Percentiles rank a stretch among this genome's conserved stretches.
Evolutionary conservation across 2,888 invertebrate species (phyloP).

Genomic region (Anagyrus pseudococci): DNA sequence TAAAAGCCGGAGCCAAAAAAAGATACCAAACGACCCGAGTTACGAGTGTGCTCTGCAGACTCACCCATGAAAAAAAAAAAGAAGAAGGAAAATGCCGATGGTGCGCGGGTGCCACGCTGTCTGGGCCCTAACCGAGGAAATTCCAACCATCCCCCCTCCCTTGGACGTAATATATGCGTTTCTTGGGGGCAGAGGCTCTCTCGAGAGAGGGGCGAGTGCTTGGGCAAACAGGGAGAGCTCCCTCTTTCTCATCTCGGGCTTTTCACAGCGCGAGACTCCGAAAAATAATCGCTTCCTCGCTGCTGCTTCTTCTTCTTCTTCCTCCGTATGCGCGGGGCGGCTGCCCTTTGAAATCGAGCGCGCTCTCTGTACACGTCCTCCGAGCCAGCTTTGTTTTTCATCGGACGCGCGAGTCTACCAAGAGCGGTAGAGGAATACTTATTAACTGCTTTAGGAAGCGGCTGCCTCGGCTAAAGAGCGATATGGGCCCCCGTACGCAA

Average conservation of each 20-base stretch:
- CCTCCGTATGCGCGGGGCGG: too few species aligned
- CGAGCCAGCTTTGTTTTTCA: background rate
- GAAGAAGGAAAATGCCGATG: background rate
- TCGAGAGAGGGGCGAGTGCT: background rate
- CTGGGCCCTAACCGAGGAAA: slow-evolving; percentile 36
- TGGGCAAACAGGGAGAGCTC: slow-evolving; percentile 11
- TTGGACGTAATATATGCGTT: slow-evolving; percentile 5
- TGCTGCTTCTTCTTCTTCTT: too few species aligned
- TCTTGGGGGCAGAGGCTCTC: background rate
- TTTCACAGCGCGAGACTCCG: background rate
- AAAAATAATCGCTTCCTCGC: slow-evolving; percentile 21
- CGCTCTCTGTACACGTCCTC: too few species aligned
- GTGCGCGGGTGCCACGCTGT: slow-evolving; percentile 48
- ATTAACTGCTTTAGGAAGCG: too few species aligned
- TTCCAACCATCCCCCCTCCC: background rate
- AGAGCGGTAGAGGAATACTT: too few species aligned
- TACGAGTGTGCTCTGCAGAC: too few species aligned
- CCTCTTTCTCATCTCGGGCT: slow-evolving; percentile 6
- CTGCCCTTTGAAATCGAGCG: slow-evolving; percentile 1
- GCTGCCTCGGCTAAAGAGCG: too few species aligned
- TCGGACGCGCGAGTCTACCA: too few species aligned
- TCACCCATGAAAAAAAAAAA: slow-evolving; percentile 10
- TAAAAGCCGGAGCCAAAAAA: too few species aligned
- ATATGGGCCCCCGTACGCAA: too few species aligned
- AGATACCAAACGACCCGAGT: too few species aligned